phyloP scores from a whole-genome alignment of 2,113 vertebrate genomes.

The Chamaea fasciata region DNA sequence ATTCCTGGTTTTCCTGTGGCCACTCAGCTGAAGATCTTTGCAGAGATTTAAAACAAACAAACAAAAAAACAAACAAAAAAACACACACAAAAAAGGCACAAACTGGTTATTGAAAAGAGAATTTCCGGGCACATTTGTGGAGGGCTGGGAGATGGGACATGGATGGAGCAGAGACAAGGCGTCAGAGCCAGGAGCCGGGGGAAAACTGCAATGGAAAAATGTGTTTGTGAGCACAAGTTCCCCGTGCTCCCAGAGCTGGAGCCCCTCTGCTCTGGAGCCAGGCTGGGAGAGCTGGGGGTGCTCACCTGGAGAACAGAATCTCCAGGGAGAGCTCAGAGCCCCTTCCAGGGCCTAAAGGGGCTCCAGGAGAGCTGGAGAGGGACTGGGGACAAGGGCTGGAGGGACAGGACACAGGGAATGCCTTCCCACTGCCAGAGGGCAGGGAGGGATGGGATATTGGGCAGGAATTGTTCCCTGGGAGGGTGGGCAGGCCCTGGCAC shows the following conservation, averaged over 20 bases:
- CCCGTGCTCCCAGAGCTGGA: neutral
- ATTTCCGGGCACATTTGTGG: neutral
- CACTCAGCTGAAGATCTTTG: neutral
- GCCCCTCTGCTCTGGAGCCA: neutral
- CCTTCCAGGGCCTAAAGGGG: neutral
- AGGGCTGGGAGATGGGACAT: neutral
- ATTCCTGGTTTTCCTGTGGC: neutral
- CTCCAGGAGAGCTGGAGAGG: neutral
- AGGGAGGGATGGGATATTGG: neutral
- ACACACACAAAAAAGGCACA: accelerated
- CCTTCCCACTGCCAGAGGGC: neutral
- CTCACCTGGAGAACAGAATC: neutral
- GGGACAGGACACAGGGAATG: neutral
- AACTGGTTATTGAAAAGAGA: neutral
- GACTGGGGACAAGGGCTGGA: neutral
- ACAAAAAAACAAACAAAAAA: too few relatives aligned
- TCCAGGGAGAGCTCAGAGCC: neutral
- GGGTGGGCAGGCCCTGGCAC: neutral
- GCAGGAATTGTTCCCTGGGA: neutral
- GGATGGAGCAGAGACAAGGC: neutral
- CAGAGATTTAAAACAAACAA: neutral
- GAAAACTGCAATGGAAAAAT: neutral
- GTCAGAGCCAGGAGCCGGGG: neutral
- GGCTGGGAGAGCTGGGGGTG: neutral
- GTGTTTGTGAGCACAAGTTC: neutral